phyloP scores from a whole-genome alignment of 2,797 vertebrate species.

The Rhinophrynus dorsalis region DNA sequence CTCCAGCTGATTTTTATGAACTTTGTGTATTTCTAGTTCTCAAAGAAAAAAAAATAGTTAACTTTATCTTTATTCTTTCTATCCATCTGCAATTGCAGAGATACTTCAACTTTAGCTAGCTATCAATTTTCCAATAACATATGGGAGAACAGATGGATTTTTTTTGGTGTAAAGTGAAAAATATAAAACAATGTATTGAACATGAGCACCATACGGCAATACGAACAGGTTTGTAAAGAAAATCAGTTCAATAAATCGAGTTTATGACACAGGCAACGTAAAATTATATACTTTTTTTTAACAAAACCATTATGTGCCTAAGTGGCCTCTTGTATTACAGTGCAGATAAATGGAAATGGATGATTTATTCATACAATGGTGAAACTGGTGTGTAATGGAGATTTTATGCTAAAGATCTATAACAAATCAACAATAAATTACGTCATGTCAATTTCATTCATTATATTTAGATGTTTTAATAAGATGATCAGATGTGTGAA shows the following conservation, averaged over 20 bases:
- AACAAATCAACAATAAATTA: too few species aligned
- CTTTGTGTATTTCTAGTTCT: neutral
- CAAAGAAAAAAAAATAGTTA: neutral
- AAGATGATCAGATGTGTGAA: too few species aligned
- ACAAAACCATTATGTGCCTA: neutral
- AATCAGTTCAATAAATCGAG: neutral
- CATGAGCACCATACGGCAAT: neutral
- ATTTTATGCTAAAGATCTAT: too few species aligned
- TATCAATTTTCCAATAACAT: conserved; percentile 20
- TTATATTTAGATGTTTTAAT: too few species aligned
- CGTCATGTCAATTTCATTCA: too few species aligned
- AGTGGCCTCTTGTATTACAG: neutral
- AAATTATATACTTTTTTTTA: neutral
- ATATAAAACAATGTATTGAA: conserved; percentile 10
- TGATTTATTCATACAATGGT: too few species aligned
- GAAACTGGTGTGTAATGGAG: too few species aligned
- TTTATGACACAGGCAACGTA: conserved; percentile 1
- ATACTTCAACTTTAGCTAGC: too few species aligned
- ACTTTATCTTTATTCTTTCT: neutral
- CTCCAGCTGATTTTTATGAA: neutral
- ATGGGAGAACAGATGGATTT: conserved; percentile 22
- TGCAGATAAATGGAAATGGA: too few species aligned
- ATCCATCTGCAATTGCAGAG: neutral
- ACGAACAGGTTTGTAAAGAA: neutral
- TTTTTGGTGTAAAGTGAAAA: conserved; percentile 25